These are phyloP conservation scores for Vireo altiloquus DNA, from an alignment of 2,113 vertebrate genomes.

Conservation along the genomic window DNA sequence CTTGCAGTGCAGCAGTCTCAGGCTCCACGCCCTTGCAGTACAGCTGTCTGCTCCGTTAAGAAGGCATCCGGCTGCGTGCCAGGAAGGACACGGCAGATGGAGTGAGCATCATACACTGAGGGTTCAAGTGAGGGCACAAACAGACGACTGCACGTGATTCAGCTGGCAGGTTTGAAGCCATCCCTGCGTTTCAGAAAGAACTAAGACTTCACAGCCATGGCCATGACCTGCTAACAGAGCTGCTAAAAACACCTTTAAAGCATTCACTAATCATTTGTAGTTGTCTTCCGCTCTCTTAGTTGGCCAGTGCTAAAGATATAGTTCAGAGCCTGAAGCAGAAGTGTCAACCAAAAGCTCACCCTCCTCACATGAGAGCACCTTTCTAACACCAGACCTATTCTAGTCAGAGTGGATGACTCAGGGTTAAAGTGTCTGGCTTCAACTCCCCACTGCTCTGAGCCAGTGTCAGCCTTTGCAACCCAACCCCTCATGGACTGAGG, in stretches of 20 bases:
- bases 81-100: neutral
- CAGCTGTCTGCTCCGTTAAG: neutral
- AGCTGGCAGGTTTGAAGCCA: neutral
- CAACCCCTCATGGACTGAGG: neutral
- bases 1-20: neutral
- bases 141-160: neutral
- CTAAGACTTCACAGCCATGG: neutral
- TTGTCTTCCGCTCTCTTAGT: neutral
- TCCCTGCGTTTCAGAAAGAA: neutral
- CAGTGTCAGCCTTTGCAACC: fast-evolving
- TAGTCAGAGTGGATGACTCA: neutral
- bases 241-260: neutral
- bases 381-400: neutral
- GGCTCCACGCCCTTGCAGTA: neutral
- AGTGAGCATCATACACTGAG: neutral
- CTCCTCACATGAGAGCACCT: neutral
- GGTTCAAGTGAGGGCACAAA: neutral
- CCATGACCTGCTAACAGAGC: neutral
- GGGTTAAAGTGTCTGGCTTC: neutral
- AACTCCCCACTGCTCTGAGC: neutral
- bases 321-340: neutral
- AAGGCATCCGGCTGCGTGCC: neutral
- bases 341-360: neutral
- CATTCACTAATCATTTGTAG: neutral
- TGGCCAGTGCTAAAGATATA: neutral